A percentile compares a stretch with the other conserved stretches of the same genome.
Evolutionary conservation across 1,140 invertebrate species (phyloP).

Genomic region (Eupristina koningsbergeri): DNA sequence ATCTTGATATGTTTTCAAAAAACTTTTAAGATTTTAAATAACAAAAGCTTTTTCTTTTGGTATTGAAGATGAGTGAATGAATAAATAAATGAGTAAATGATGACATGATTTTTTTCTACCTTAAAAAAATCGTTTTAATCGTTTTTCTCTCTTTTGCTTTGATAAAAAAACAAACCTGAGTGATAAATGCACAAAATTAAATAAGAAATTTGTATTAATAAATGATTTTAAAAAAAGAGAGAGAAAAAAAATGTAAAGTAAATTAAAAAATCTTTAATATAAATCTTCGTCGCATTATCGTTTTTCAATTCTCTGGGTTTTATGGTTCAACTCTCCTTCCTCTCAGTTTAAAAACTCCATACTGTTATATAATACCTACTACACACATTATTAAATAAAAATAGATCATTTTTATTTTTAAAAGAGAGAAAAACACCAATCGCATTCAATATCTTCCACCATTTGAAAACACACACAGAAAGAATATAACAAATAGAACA

Average conservation of each 20-base stretch:
- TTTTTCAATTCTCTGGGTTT: slow-evolving; percentile 53
- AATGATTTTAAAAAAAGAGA: slow-evolving; percentile 47
- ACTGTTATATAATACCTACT: slow-evolving; percentile 59
- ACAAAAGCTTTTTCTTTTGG: slow-evolving; percentile 17
- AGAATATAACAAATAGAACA: slow-evolving; percentile 53
- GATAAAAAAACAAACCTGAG: slow-evolving; percentile 23
- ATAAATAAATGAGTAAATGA: slow-evolving; percentile 53
- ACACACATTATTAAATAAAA: slow-evolving; percentile 53
- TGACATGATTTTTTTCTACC: slow-evolving; percentile 53
- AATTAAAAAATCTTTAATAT: slow-evolving; percentile 26
- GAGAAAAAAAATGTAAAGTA: slow-evolving; percentile 38
- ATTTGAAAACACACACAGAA: slow-evolving; percentile 54
- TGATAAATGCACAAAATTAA: neutral
- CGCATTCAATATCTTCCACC: slow-evolving; percentile 58
- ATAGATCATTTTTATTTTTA: slow-evolving; percentile 57
- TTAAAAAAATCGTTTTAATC: slow-evolving; percentile 47
- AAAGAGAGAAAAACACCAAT: slow-evolving; percentile 57
- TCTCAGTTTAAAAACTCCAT: slow-evolving; percentile 71
- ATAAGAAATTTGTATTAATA: slow-evolving; percentile 23
- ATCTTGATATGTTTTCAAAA: slow-evolving; percentile 43
- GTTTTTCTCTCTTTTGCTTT: slow-evolving; percentile 52
- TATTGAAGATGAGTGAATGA: slow-evolving; percentile 43
- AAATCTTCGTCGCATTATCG: slow-evolving; percentile 35
- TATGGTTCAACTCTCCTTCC: slow-evolving; percentile 71
- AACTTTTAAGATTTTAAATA: slow-evolving; percentile 13